Base-by-base conservation (phyloP, 2,113 vertebrate genomes). In the Eulemur rufifrons region DNA sequence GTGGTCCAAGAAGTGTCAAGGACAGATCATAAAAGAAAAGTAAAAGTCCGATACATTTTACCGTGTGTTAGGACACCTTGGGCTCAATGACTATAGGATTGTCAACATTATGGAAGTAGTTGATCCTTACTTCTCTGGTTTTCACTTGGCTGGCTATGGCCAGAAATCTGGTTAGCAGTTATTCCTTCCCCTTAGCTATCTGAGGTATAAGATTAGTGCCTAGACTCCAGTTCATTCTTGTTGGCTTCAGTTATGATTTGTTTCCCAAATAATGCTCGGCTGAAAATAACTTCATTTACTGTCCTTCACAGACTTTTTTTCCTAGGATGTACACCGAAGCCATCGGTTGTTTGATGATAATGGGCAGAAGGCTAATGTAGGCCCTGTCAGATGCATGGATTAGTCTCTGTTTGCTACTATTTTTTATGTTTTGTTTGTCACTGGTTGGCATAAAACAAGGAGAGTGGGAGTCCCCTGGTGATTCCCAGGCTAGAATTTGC, bases 401-500 rank as follows among this genome's bases (percentile, higher is more conserved):
- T 76, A 12, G 37, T 34, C 64, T 77, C 59, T 77, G 52, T 94
- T 87, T 52, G 4, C 64, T 76, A 52, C 39, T 73, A 5, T 71
- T 89, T 54, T 56, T 56, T 56, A 76, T 61, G 68, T 61, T 89
- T 86, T 87, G 9, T 87, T 64, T 66, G 8, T 54, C 69, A 50
- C 59, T 83, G 47, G 45, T 96, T 47, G 29, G 32, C 66, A 92
- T 95, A 61, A 86, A 45, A 91, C 39, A 80, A 81, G 32, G 32
- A 73, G 23, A 56, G 20, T 21, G 54, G 81, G 82, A 74, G 27
- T 86, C 37, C 50, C 17, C 56, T 83, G 45, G 59, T 92, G 81
- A 82, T 76, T 86, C 45, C 66, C 68, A 89, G 42, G 59, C 84
- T 95, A 73, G 50, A 94, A 90, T 89, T 97, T 97, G n/a, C 54